Conservation (phyloP, 2,888 invertebrate genomes). For the Caprella mutica region DNA sequence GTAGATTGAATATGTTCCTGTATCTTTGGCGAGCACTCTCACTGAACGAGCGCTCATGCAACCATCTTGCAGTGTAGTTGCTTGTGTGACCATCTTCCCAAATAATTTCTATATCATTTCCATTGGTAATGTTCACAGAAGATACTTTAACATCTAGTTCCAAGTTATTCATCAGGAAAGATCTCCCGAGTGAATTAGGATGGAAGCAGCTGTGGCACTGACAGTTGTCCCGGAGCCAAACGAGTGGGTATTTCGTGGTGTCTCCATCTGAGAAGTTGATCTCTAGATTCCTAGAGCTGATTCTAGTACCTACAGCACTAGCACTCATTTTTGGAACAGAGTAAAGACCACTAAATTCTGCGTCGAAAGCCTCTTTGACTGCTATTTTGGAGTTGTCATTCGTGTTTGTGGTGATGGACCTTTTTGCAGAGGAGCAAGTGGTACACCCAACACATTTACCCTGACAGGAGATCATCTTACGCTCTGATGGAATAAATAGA, state of each 20-base stretch:
- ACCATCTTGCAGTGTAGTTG: conserved; percentile 17
- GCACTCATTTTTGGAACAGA: too few species aligned
- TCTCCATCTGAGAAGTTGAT: too few species aligned
- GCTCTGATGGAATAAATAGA: too few species aligned
- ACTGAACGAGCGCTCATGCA: conserved; percentile 25
- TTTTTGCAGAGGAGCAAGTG: too few species aligned
- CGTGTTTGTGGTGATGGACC: too few species aligned
- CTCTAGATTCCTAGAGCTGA: too few species aligned
- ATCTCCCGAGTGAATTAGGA: conserved; percentile 49
- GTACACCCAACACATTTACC: too few species aligned
- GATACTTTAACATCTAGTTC: conserved; percentile 46
- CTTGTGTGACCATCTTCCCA: conserved; percentile 28
- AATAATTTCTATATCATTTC: conserved; percentile 3
- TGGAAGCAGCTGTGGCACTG: conserved; percentile 56
- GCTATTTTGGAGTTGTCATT: too few species aligned
- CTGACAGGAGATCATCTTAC: too few species aligned
- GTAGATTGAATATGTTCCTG: conserved; percentile 12
- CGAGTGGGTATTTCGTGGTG: conserved; percentile 50
- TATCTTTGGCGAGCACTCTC: conserved; percentile 13
- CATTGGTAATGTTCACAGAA: conserved; percentile 9
- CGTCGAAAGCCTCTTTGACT: too few species aligned
- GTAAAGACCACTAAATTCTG: too few species aligned
- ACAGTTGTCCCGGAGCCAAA: conserved; percentile 64
- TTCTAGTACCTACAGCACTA: too few species aligned
- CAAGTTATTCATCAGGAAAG: conserved; percentile 51